Evolutionary conservation across 2,113 vertebrate species (phyloP), one percentile per base, ranked within the genome.

Genomic region (Thamnaconus septentrionalis): DNA sequence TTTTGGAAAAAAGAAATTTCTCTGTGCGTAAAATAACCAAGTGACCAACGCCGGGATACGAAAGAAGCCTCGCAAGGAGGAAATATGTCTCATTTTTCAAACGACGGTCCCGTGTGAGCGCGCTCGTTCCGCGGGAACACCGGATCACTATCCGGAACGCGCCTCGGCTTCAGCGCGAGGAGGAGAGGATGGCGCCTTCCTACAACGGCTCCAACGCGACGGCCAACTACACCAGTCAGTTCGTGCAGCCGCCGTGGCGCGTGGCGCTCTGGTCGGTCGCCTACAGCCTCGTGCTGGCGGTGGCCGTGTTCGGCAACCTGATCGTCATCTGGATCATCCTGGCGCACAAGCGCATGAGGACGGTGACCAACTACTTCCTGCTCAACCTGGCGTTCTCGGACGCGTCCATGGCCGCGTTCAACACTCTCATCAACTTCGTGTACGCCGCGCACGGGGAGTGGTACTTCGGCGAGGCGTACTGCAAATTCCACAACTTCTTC

Each of bases 401-500:
- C 66, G 96, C 95, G 42, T 94, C 97, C 4, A 96, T 95, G 95
- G 96, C 97, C 40, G 96, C 96, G 12, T 96, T 99, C 79, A 99
- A 99, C 77, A 94, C 96, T 45, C 85, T 98, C 61, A 91, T 98
- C 74, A 99, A 98, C 85, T 98, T 98, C 85, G 91, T 97, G 69
- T 99, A 98, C 1, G 96, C 95, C 0, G 82, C 96, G 4, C 95
- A 97, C 83, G 94, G 92, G 0, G 96, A 98, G 50, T 99, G 97
- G 97, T 99, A 99, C 91, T 99, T 98, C 48, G 97, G 97, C 1
- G 91, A 96, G 64, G 91, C 92, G 55, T 99, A 98, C 80, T 99
- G 97, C 76, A 96, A 94, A 85, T 99, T 99, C 87, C 97, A 99
- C 87, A 99, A 99, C 93, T 98, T 98, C 90, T 99, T 99, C 80